A percentile compares a stretch with the other conserved stretches of the same genome.
Evolutionary conservation across 2,797 vertebrate genomes (phyloP).

Genomic region (Thripadectes ignobilis): DNA sequence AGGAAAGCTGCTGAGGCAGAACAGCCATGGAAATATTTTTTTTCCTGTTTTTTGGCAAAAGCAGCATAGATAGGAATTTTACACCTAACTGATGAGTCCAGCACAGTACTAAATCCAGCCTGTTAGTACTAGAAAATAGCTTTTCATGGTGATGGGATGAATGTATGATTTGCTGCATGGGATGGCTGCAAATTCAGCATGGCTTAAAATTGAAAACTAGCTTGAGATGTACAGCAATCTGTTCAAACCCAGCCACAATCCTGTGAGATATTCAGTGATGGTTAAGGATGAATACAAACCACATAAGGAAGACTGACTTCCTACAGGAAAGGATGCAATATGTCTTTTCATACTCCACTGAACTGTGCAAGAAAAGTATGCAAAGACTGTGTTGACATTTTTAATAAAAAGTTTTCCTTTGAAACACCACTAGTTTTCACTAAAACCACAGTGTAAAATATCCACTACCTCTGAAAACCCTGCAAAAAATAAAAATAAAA

Average conservation of each 20-base stretch:
- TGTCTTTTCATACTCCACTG: background rate
- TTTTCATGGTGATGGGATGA: background rate
- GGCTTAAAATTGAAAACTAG: background rate
- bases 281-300: background rate
- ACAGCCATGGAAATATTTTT: background rate
- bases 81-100: background rate
- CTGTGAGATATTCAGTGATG: background rate
- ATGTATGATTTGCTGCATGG: background rate
- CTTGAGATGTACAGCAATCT: background rate
- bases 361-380: background rate
- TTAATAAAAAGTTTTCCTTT: background rate
- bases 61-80: background rate
- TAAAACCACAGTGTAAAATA: background rate
- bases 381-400: background rate
- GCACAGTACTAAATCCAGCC: background rate
- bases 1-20: background rate
- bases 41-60: background rate
- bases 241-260: background rate
- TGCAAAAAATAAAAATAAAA: background rate
- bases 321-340: background rate
- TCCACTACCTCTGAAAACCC: background rate
- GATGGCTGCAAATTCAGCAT: background rate
- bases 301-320: background rate
- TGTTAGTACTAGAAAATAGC: slow-evolving; percentile 13
- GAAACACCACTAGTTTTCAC: background rate